Conservation (phyloP, 1,140 invertebrate species). For the Philopotamus ludificatus region DNA sequence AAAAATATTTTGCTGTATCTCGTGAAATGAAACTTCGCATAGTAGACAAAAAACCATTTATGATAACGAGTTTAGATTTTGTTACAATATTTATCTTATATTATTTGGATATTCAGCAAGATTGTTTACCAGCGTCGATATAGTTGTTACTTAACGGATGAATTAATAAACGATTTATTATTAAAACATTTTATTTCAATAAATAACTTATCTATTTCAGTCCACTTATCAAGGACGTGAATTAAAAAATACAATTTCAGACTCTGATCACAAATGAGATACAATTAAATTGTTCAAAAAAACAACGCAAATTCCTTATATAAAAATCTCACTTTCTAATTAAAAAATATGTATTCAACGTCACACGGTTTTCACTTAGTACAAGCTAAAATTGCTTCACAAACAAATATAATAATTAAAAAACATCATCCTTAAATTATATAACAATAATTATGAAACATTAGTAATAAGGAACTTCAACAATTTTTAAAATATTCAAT, state of each 20-base stretch:
- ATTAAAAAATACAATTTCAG: neutral
- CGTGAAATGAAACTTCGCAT: too few species aligned
- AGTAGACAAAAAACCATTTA: too few species aligned
- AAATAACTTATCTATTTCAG: conserved; percentile 10
- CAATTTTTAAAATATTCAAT: too few species aligned
- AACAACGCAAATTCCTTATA: neutral
- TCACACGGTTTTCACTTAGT: neutral
- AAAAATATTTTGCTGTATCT: too few species aligned
- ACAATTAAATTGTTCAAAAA: neutral
- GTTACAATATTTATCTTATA: too few species aligned
- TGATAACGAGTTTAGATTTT: too few species aligned
- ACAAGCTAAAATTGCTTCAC: neutral
- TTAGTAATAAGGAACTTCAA: too few species aligned
- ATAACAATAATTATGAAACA: too few species aligned
- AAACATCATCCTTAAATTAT: neutral
- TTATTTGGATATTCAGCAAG: too few species aligned
- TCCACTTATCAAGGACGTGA: neutral
- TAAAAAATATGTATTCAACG: neutral
- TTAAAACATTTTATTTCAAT: conserved; percentile 13
- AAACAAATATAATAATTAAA: neutral
- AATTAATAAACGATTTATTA: too few species aligned
- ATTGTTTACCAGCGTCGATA: too few species aligned
- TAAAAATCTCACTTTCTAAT: neutral
- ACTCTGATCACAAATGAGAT: neutral
- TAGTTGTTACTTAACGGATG: too few species aligned